Percentiles rank a stretch among this genome's conserved stretches.
phyloP scores from a whole-genome alignment of 2,113 vertebrate genomes.

The Fulica atra region DNA sequence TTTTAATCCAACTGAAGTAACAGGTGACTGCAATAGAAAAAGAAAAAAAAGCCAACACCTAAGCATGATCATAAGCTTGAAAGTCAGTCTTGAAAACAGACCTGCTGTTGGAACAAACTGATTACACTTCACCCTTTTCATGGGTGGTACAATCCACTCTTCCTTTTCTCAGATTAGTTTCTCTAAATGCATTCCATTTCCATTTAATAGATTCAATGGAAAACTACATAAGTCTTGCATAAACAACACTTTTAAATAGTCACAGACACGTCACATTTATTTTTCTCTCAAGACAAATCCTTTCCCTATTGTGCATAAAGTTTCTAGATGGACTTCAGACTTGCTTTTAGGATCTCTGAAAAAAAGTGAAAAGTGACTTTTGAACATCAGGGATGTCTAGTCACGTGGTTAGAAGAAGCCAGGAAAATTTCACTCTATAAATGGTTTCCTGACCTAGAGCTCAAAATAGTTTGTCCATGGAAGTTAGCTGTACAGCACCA shows the following conservation, averaged over 20 bases:
- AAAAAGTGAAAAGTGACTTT: background rate
- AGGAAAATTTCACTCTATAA: background rate
- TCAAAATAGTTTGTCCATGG: background rate
- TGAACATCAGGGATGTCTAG: background rate
- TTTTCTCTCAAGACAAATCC: background rate
- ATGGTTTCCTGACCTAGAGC: background rate
- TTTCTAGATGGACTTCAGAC: background rate
- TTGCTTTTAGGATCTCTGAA: background rate
- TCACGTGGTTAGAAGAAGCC: background rate
- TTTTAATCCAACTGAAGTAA: background rate
- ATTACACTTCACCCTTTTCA: background rate
- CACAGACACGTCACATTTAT: background rate
- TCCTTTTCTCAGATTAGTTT: background rate
- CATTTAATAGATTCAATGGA: background rate
- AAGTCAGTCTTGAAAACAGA: background rate
- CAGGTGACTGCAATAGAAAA: background rate
- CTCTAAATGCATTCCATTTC: slow-evolving; percentile 6
- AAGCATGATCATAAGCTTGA: background rate
- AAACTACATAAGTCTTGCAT: background rate
- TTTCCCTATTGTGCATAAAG: background rate
- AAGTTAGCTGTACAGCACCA: background rate
- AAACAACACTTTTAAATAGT: slow-evolving; percentile 22
- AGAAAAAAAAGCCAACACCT: background rate
- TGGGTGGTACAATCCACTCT: slow-evolving; percentile 6
- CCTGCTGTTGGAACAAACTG: background rate